Evolutionary conservation across 2,113 vertebrate genomes (phyloP).

Genomic region (Chionis minor): DNA sequence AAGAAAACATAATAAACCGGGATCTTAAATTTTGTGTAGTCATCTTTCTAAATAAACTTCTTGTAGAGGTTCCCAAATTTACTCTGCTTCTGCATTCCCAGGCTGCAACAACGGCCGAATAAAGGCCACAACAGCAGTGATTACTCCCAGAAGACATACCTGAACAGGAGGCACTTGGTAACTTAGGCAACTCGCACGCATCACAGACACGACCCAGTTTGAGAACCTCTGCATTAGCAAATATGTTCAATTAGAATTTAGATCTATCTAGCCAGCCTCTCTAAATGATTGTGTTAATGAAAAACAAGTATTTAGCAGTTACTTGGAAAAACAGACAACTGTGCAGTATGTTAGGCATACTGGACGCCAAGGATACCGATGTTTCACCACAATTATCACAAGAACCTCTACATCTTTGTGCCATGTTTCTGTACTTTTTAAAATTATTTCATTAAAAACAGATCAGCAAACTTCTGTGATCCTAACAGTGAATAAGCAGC

Average conservation of each 20-base stretch:
- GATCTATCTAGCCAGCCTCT: neutral
- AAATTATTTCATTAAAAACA: neutral
- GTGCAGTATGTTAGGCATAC: neutral
- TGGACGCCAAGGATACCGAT: neutral
- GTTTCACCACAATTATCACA: neutral
- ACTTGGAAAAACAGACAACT: neutral
- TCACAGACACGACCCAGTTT: neutral
- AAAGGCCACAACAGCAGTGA: neutral
- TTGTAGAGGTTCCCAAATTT: neutral
- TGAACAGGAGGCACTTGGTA: neutral
- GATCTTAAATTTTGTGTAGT: neutral
- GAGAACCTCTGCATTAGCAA: neutral
- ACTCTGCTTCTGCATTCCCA: neutral
- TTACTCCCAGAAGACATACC: neutral
- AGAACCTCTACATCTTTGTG: neutral
- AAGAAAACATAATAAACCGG: neutral
- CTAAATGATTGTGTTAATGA: neutral
- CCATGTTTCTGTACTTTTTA: neutral
- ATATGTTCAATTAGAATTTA: neutral
- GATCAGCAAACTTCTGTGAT: neutral
- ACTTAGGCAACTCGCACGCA: neutral
- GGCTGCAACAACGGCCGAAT: neutral
- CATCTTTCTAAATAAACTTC: neutral
- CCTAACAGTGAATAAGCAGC: neutral
- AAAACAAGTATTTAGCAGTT: neutral